phyloP scores from a whole-genome alignment of 2,888 invertebrate genomes.

The Margaritifera margaritifera region DNA sequence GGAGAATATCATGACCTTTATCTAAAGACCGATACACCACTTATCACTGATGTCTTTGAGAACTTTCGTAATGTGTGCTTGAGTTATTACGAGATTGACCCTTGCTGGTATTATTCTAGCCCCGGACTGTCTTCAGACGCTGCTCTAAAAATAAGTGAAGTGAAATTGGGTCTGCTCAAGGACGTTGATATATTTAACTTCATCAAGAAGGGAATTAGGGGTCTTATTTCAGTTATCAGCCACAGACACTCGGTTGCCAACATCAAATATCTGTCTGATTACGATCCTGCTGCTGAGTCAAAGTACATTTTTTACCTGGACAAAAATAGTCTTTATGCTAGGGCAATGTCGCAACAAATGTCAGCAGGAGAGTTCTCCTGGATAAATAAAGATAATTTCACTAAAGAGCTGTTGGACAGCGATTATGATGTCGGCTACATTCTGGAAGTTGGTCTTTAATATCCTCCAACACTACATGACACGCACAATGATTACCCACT shows the following conservation, averaged over 20 bases:
- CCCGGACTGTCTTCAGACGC: conserved; percentile 52
- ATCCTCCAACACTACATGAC: conserved; percentile 69
- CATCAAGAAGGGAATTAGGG: conserved; percentile 33
- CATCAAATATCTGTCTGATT: conserved; percentile 30
- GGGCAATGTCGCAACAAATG: conserved; percentile 51
- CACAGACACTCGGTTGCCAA: conserved; percentile 23
- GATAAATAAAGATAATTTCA: no score
- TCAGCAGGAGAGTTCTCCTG: conserved; percentile 52
- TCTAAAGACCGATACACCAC: no score
- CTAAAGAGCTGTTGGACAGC: conserved; percentile 19
- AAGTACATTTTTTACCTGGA: conserved; percentile 18
- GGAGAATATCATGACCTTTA: no score
- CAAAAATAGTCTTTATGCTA: conserved; percentile 24
- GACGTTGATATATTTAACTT: conserved; percentile 27
- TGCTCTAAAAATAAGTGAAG: conserved; percentile 23
- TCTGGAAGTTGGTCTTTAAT: conserved; percentile 73
- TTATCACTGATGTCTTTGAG: no score
- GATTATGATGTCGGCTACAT: conserved; percentile 60
- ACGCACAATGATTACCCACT: conserved; percentile 65
- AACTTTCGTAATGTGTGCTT: no score
- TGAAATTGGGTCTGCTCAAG: conserved; percentile 23
- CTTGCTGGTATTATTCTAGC: conserved; percentile 53
- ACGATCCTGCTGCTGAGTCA: conserved; percentile 7
- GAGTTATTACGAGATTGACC: no score
- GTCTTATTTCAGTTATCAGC: conserved; percentile 19